phyloP scores from a whole-genome alignment of 2,888 invertebrate species.

The Anoncus sp. region DNA sequence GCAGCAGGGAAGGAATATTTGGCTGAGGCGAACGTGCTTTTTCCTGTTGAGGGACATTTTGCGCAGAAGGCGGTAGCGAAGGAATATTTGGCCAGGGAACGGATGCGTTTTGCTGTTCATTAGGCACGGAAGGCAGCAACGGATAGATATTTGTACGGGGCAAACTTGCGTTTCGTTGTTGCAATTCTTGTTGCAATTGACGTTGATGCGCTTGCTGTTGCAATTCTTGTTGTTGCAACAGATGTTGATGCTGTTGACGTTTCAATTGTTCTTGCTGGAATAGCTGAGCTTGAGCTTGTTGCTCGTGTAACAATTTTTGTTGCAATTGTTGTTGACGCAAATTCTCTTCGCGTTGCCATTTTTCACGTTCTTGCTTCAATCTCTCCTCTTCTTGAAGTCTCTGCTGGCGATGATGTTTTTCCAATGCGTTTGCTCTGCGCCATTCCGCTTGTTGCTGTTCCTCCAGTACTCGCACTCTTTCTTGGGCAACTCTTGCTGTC shows the following conservation, averaged over 20 bases:
- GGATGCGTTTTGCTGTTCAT: constrained; percentile 88
- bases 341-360: constrained; percentile 13
- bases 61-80: background rate
- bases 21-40: too few species aligned
- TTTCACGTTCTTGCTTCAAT: background rate
- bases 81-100: too few species aligned
- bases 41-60: constrained; percentile 85
- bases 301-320: constrained; percentile 3
- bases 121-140: background rate
- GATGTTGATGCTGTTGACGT: background rate
- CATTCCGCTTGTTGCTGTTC: background rate
- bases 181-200: background rate
- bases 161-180: background rate
- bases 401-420: background rate
- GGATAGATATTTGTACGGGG: too few species aligned
- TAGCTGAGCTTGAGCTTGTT: background rate
- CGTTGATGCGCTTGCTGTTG: background rate
- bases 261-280: too few species aligned
- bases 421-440: background rate
- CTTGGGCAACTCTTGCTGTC: background rate
- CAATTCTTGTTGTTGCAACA: background rate
- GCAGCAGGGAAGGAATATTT: too few species aligned
- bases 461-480: background rate
- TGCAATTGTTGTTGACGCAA: background rate
- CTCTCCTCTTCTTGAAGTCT: background rate